These are phyloP conservation scores for Pseudochirops corinnae DNA, from an alignment of 2,797 vertebrate genomes.

Conservation along the genomic window DNA sequence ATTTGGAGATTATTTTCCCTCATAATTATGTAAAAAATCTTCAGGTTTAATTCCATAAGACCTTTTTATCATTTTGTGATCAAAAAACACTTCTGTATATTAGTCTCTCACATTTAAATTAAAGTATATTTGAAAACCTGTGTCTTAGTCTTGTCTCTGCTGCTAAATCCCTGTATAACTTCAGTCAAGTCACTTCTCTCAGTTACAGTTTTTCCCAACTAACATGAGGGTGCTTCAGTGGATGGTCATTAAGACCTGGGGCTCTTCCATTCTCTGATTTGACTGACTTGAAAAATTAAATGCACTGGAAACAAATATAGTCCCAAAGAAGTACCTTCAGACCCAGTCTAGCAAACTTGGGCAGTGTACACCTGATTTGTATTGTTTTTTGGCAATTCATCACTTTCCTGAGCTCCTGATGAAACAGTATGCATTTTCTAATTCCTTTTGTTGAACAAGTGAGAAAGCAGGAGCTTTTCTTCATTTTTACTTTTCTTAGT, in stretches of 20 bases:
- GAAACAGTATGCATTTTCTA: slow-evolving; percentile 27
- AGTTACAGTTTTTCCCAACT: neutral
- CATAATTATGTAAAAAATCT: neutral
- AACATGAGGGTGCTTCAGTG: neutral
- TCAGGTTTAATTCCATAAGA: neutral
- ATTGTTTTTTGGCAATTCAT: neutral
- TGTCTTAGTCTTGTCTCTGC: neutral
- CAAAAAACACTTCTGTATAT: neutral
- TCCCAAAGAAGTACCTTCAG: neutral
- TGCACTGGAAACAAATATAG: neutral
- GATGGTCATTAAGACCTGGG: neutral
- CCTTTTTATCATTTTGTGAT: neutral
- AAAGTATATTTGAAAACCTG: neutral
- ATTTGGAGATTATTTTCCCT: slow-evolving; percentile 44
- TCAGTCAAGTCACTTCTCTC: neutral
- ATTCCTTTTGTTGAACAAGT: slow-evolving; percentile 7
- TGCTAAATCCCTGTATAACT: neutral
- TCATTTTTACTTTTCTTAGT: slow-evolving; percentile 8
- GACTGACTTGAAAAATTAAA: slow-evolving; percentile 47
- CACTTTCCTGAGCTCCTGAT: slow-evolving; percentile 42
- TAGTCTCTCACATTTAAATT: neutral
- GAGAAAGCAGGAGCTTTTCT: neutral
- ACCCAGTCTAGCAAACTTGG: neutral
- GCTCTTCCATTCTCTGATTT: neutral
- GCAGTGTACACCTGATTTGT: neutral